Conservation (phyloP, 2,113 vertebrate genomes). For the Cololabis saira region DNA sequence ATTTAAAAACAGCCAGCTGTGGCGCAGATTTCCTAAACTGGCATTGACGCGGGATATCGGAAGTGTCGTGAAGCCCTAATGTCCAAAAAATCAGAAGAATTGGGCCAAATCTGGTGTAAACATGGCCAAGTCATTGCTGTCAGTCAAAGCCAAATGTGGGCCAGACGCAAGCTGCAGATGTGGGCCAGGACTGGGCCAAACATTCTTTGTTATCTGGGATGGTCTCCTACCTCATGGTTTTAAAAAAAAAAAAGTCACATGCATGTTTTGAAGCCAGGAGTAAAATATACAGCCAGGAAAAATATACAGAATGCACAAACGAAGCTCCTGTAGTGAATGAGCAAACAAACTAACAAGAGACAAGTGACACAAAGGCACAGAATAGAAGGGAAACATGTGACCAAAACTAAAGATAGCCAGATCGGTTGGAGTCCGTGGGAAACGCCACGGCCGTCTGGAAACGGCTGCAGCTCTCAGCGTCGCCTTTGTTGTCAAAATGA, state of each 20-base stretch:
- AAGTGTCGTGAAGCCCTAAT: no score
- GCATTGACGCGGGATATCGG: no score
- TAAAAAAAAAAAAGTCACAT: constrained; percentile 76
- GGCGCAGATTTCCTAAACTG: no score
- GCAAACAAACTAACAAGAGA: constrained; percentile 54
- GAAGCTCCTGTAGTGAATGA: constrained; percentile 67
- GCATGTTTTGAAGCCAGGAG: constrained; percentile 87
- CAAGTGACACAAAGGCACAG: constrained; percentile 48
- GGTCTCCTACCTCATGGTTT: constrained; percentile 64
- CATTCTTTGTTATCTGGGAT: no score
- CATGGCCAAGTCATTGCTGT: no score
- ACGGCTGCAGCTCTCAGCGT: constrained; percentile 57
- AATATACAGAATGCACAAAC: constrained; percentile 89
- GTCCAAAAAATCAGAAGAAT: no score
- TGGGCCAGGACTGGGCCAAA: no score
- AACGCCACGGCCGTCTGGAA: constrained; percentile 43
- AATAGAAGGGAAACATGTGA: constrained; percentile 48
- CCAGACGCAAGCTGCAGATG: no score
- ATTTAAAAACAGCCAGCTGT: no score
- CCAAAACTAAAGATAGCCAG: constrained; percentile 49
- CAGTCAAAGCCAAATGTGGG: no score
- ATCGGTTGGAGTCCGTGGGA: constrained; percentile 67
- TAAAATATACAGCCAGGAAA: constrained; percentile 77
- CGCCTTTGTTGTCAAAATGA: constrained; percentile 46
- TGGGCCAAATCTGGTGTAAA: no score